phyloP scores from a whole-genome alignment of 2,888 invertebrate species.

The Trissoscelio sp. region DNA sequence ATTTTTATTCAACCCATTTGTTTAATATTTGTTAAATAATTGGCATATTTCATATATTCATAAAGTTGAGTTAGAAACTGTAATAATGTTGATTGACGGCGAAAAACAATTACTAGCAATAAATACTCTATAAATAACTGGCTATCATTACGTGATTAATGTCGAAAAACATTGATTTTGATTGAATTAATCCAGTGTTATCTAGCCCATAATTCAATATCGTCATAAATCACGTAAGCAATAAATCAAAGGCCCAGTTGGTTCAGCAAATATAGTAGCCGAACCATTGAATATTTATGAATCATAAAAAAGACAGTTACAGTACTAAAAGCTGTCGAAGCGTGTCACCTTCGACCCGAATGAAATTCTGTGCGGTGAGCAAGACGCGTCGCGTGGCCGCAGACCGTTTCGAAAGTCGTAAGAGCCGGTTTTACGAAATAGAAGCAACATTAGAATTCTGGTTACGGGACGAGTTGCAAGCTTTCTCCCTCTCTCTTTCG shows the following conservation, averaged over 20 bases:
- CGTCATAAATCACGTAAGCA: conserved; percentile 59
- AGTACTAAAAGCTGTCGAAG: conserved; percentile 70
- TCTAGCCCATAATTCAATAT: conserved; percentile 53
- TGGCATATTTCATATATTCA: too few species aligned
- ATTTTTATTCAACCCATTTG: too few species aligned
- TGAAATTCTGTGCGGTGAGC: conserved; percentile 61
- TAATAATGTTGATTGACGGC: conserved; percentile 1
- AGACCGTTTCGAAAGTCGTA: conserved; percentile 63
- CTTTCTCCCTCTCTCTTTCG: background rate
- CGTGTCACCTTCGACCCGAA: conserved; percentile 68
- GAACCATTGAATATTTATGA: conserved; percentile 67
- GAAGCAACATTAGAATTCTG: conserved; percentile 66
- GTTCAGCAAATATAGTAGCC: conserved; percentile 66
- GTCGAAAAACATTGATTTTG: conserved; percentile 54
- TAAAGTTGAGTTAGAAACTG: background rate
- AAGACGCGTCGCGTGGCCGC: conserved; percentile 68
- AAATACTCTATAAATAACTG: conserved; percentile 27
- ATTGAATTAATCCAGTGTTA: conserved; percentile 59
- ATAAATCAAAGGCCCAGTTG: conserved; percentile 61
- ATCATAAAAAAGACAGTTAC: conserved; percentile 68
- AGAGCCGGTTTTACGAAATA: conserved; percentile 64
- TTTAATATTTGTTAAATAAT: too few species aligned
- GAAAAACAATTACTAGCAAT: conserved; percentile 18
- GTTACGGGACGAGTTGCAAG: conserved; percentile 52
- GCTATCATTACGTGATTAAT: conserved; percentile 44